Evolutionary conservation across 2,797 vertebrate genomes (phyloP), one percentile per base, ranked within the genome.

Genomic region (Alouatta caraya): DNA sequence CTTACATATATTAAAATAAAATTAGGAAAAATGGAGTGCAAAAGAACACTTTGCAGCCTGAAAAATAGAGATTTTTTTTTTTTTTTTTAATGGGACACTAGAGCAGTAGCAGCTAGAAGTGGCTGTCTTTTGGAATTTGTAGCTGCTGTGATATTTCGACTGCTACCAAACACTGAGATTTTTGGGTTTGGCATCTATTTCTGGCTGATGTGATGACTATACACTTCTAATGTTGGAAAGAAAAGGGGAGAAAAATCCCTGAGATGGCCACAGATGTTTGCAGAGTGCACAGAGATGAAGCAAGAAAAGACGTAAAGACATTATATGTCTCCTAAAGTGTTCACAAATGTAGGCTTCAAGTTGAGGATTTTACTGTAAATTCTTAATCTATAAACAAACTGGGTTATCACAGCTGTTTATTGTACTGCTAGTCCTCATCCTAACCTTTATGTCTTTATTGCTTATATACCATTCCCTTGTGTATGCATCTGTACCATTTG

Each of bases 361-460:
- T 95, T 94, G 97, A 80, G n/a, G 96, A 88, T 97, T 98, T 98
- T 98, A 98, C 98, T 98, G 97, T 98, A 97, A 98, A 98, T 99
- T 99, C 98, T 98, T 99, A 98, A 98, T 98, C 98, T 99, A 97
- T 98, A 99, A 99, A 99, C 98, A 99, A 98, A 98, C 98, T 1
- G 96, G 98, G 98, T 99, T 98, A 99, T 99, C 98, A 98, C 98
- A 98, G 99, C 98, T 99, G 98, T 99, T 99, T 99, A 99, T 98
- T 98, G 98, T 98, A 98, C 98, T 97, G 97, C 98, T 97, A 97
- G 98, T 98, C 99, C 98, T 97, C 98, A 98, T 98, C 98, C 97
- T 98, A 98, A 99, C 99, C 98, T 99, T 98, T 98, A 98, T 97
- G 98, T 98, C 98, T 99, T 98, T 98, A 98, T 98, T 99, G 98